phyloP scores from a whole-genome alignment of 2,113 vertebrate species.

The Antechinus stuartii region DNA sequence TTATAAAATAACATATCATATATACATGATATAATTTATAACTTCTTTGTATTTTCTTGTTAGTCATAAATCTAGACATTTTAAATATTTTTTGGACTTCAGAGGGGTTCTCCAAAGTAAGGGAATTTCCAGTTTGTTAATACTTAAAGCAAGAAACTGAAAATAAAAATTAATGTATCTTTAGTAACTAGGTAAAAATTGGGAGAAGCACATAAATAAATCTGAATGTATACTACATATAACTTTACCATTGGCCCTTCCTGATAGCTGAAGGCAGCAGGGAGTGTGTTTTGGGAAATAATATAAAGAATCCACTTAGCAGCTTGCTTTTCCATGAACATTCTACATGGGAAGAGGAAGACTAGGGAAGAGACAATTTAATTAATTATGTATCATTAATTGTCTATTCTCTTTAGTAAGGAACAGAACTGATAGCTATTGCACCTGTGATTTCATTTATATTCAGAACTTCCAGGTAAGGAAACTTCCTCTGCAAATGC shows the following conservation, averaged over 20 bases:
- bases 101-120: conserved; percentile 55
- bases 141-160: conserved; percentile 7
- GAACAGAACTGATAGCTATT: not conserved
- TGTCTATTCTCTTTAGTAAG: not conserved
- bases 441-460: not conserved
- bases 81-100: conserved; percentile 63
- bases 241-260: not conserved
- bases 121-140: conserved; percentile 47
- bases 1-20: conserved; percentile 61
- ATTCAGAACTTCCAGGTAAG: not conserved
- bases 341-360: not conserved
- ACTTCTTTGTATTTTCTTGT: conserved; percentile 50
- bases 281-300: not conserved
- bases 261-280: not conserved
- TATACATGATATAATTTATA: conserved; percentile 42
- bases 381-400: not conserved
- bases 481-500: not conserved
- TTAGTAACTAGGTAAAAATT: too few species aligned
- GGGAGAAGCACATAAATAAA: not conserved
- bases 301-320: not conserved
- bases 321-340: not conserved
- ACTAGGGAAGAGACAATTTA: not conserved
- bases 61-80: conserved; percentile 64
- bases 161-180: conserved; percentile 27
- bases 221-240: accelerated